Evolutionary conservation across 1,140 invertebrate genomes (phyloP), one percentile per base, ranked within the genome.

Genomic region (Ceratina japonica): DNA sequence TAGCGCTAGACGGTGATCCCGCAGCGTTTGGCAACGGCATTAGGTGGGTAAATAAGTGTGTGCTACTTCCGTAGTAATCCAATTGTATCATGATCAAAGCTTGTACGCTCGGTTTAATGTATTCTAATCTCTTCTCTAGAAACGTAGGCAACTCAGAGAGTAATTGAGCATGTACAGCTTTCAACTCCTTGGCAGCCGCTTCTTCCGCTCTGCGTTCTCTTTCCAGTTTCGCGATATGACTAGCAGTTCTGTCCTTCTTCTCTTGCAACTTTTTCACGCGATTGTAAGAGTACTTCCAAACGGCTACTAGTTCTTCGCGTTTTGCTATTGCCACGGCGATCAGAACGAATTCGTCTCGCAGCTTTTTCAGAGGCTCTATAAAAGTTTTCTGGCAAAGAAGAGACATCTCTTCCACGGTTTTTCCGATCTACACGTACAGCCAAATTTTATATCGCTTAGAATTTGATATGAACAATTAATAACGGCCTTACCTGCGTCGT

Each of bases 51-150:
- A 92, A 93, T 44, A 92, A 81, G 79, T 89, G 89, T 3, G 89
- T 92, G n/a, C 89, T 88, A 63, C 89, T 90, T 2, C 92, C 92
- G 77, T 93, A 92, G 80, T 93, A 92, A 77, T 93, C 90, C 37
- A 93, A 82, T 62, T 93, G 92, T 81, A 92, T 90, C 85, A 92
- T 89, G 10, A 93, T 91, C 3, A 93, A 75, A 27, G 93, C 92
- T 63, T 92, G 89, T 22, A 93, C 68, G 62, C 89, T 90, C 22
- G 93, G 93, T 73, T 90, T 89, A 20, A 93, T 91, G 52, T 92
- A 91, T 59, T 90, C 89, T 8, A 90, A 54, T 79, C 92, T 87
- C 73, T 90, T 92, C 0, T 92, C 90, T 13, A 93, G 81, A 79
- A 93, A 91, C 75, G 79, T 59, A 7, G 87, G 88, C 20, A 93